Percentiles rank a stretch among this genome's conserved stretches.
These are phyloP conservation scores for Acanthosepion lycidas DNA, from an alignment of 2,888 invertebrate genomes.

Conservation along the genomic window DNA sequence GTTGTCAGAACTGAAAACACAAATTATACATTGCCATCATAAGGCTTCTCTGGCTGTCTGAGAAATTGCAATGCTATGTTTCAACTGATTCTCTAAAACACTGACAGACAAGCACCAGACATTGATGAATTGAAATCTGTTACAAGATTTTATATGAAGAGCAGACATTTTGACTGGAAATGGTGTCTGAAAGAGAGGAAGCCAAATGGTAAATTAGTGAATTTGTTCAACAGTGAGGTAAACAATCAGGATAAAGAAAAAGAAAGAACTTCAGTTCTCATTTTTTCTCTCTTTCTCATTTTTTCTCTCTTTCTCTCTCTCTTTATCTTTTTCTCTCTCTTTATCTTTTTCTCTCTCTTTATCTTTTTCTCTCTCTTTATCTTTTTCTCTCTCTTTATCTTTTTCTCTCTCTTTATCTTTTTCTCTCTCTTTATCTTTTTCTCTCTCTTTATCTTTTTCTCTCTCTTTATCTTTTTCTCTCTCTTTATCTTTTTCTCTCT, in stretches of 20 bases:
- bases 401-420: neutral
- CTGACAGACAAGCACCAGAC: neutral
- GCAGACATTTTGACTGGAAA: neutral
- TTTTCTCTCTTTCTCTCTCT: too few relatives aligned
- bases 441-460: neutral
- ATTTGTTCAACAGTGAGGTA: neutral
- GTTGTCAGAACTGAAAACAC: too few relatives aligned
- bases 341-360: neutral
- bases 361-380: neutral
- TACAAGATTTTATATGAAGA: neutral
- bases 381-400: neutral
- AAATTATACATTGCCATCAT: too few relatives aligned
- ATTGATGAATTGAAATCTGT: neutral
- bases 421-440: rapidly evolving
- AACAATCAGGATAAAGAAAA: neutral
- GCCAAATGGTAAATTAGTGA: neutral
- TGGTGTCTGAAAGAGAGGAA: neutral
- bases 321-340: rapidly evolving
- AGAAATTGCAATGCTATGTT: neutral
- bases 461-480: neutral
- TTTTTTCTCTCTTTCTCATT: too few relatives aligned
- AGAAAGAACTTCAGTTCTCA: neutral
- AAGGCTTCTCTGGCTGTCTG: neutral
- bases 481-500: too few relatives aligned
- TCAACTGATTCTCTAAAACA: neutral